Percentiles rank a stretch among this genome's conserved stretches.
Evolutionary conservation across 1,140 invertebrate species (phyloP).

Genomic region (Ceratosolen fusciceps): DNA sequence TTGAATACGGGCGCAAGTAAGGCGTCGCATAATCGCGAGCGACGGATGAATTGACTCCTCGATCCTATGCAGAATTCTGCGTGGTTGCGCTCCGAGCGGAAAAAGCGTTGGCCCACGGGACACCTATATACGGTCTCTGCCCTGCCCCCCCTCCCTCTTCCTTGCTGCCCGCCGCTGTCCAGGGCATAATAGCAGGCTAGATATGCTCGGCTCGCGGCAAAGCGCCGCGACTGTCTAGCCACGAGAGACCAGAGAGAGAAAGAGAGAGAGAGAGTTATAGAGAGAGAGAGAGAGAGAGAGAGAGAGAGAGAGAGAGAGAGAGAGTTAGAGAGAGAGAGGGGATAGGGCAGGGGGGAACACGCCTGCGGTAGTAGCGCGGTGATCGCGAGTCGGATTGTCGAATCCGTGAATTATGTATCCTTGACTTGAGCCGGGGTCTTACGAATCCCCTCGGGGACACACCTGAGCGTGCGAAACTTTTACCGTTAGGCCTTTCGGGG

Average conservation of each 20-base stretch:
- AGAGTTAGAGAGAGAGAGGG: too few species aligned
- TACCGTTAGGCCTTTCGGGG: slow-evolving; percentile 30
- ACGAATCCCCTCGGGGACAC: neutral
- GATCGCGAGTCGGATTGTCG: neutral
- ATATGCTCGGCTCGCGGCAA: neutral
- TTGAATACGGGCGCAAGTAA: too few species aligned
- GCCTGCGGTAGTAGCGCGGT: neutral
- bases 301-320: neutral
- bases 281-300: neutral
- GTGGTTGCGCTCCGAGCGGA: neutral
- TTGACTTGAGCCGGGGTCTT: neutral
- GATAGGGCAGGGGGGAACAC: neutral
- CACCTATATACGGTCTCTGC: slow-evolving; percentile 4
- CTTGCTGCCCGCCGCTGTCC: neutral
- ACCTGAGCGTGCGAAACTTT: slow-evolving; percentile 28
- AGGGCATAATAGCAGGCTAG: neutral
- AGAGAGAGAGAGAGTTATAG: neutral
- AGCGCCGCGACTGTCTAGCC: neutral
- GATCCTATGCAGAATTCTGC: neutral
- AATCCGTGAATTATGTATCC: slow-evolving; percentile 31
- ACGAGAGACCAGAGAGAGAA: neutral
- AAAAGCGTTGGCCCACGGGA: slow-evolving; percentile 10
- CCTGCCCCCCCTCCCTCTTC: neutral
- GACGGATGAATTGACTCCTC: slow-evolving; percentile 3
- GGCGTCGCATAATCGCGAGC: neutral